These are phyloP conservation scores for Drosophila eohydei DNA, from an alignment of 2,888 invertebrate genomes.

Conservation along the genomic window DNA sequence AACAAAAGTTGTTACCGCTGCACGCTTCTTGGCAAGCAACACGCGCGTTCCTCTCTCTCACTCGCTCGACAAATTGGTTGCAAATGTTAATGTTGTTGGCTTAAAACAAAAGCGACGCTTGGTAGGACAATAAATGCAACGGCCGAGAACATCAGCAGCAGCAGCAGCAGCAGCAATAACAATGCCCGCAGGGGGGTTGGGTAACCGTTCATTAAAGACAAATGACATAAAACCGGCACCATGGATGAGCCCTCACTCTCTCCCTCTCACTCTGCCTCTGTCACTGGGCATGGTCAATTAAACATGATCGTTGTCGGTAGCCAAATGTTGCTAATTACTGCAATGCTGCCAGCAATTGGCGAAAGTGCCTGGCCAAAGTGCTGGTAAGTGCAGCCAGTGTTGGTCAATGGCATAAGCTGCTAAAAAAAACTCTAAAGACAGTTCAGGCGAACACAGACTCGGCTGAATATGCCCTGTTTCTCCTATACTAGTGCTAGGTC, in stretches of 20 bases:
- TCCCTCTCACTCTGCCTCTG: constrained; percentile 1
- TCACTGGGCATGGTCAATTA: constrained; percentile 78
- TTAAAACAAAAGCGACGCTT: constrained; percentile 73
- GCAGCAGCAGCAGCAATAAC: constrained; percentile 25
- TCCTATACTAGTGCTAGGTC: too few species aligned
- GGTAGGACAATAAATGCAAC: constrained; percentile 62
- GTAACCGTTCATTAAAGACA: constrained; percentile 73
- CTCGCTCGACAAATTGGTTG: constrained; percentile 65
- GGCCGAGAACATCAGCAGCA: constrained; percentile 41
- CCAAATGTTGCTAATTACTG: constrained; percentile 71
- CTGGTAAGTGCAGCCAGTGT: constrained; percentile 35
- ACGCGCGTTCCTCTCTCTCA: constrained; percentile 46
- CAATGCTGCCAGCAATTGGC: constrained; percentile 47
- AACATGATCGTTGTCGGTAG: constrained; percentile 77
- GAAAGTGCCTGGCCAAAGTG: constrained; percentile 35
- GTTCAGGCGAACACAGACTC: background rate
- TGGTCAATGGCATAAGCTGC: constrained; percentile 13
- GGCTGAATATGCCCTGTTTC: background rate
- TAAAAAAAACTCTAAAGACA: background rate
- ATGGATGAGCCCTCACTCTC: constrained; percentile 19
- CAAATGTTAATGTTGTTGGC: constrained; percentile 68
- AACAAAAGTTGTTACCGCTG: constrained; percentile 35
- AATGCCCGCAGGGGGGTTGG: constrained; percentile 36
- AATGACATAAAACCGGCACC: constrained; percentile 62
- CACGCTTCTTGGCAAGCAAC: constrained; percentile 44